These are phyloP conservation scores for Prietella phreatophila DNA, from an alignment of 2,113 vertebrate species.

Conservation along the genomic window DNA sequence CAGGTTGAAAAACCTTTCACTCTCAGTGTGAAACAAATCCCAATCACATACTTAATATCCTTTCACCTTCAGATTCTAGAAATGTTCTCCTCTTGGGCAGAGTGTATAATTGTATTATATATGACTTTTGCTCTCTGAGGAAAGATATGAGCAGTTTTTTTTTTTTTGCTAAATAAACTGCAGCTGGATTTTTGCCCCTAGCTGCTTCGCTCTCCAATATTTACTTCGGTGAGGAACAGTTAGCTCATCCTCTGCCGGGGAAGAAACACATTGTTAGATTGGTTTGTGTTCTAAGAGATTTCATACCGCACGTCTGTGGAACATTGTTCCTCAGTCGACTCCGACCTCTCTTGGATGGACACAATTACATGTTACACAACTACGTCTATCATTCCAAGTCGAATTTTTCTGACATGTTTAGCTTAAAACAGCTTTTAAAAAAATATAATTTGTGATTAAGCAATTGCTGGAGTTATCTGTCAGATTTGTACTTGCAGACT, in stretches of 20 bases:
- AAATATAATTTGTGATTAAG: not conserved
- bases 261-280: not conserved
- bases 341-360: not conserved
- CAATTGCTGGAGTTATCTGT: not conserved
- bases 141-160: not conserved
- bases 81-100: not conserved
- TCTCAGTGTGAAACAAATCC: not conserved
- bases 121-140: not conserved
- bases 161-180: not conserved
- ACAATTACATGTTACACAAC: not conserved
- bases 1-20: not conserved
- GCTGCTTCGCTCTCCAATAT: not conserved
- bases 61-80: not conserved
- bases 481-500: not conserved
- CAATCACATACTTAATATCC: not conserved
- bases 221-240: not conserved
- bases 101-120: conserved; percentile 1
- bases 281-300: conserved; percentile 1
- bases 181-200: not conserved
- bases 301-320: not conserved
- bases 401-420: not conserved
- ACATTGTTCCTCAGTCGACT: not conserved
- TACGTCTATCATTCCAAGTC: not conserved
- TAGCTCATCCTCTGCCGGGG: not conserved
- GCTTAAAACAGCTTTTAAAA: not conserved